These are phyloP conservation scores for Chrysopilus asiliformis DNA, from an alignment of 2,888 invertebrate species.

Conservation along the genomic window DNA sequence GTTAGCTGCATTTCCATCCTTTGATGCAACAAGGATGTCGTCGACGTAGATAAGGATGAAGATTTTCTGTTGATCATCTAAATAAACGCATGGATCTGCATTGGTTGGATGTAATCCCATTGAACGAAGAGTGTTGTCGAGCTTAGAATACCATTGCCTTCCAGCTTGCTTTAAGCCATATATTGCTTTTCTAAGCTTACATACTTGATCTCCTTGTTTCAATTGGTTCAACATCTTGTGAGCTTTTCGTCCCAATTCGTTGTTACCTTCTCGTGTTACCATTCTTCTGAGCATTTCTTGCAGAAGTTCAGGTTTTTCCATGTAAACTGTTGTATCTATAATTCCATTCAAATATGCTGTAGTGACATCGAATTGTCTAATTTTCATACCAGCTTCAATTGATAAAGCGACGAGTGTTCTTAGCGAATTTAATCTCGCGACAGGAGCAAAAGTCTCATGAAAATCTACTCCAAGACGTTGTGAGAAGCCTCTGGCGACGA, in stretches of 20 bases:
- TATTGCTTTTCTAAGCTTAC: constrained; percentile 14
- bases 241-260: not conserved
- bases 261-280: not conserved
- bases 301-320: too few relatives aligned
- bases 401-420: constrained; percentile 15
- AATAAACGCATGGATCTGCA: constrained; percentile 15
- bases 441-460: constrained; percentile 22
- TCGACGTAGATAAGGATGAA: too few relatives aligned
- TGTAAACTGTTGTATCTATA: constrained; percentile 16
- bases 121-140: too few relatives aligned
- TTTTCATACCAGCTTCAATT: constrained; percentile 12
- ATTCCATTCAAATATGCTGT: constrained; percentile 17
- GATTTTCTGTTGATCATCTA: constrained; percentile 1
- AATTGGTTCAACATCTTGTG: not conserved
- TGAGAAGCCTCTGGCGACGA: constrained; percentile 22
- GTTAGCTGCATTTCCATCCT: too few relatives aligned
- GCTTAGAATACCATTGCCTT: too few relatives aligned
- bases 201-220: constrained; percentile 13
- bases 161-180: constrained; percentile 17
- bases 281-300: not conserved
- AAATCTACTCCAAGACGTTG: constrained; percentile 22
- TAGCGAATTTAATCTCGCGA: constrained; percentile 17
- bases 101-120: constrained; percentile 12
- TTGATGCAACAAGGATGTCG: too few relatives aligned
- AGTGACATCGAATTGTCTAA: constrained; percentile 16